Evolutionary conservation across 2,113 vertebrate genomes (phyloP).

Genomic region (Pelecanoides urinatrix): DNA sequence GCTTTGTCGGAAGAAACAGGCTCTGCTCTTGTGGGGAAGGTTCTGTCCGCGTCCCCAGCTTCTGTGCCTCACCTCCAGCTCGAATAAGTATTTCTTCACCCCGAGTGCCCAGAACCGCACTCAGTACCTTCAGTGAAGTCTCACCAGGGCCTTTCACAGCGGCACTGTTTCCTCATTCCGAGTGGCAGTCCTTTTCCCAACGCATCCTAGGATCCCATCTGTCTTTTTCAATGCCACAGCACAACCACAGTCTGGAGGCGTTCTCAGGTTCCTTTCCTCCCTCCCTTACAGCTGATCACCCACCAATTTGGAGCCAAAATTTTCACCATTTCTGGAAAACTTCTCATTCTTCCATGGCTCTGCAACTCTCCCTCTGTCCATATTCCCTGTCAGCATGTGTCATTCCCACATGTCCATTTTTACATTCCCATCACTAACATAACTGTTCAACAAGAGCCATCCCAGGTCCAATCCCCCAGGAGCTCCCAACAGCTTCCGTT

Average conservation of each 20-base stretch:
- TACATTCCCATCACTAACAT: not conserved
- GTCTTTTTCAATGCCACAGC: not conserved
- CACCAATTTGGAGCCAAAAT: not conserved
- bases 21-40: not conserved
- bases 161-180: not conserved
- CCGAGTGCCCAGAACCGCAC: not conserved
- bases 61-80: too few species aligned
- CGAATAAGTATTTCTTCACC: accelerated
- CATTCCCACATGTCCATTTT: not conserved
- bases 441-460: not conserved
- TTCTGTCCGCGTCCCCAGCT: not conserved
- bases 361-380: not conserved
- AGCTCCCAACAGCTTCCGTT: not conserved
- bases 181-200: not conserved
- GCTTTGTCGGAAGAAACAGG: accelerated
- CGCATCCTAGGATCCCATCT: not conserved
- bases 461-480: not conserved
- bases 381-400: not conserved
- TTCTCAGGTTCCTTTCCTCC: not conserved
- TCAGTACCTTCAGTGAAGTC: accelerated
- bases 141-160: not conserved
- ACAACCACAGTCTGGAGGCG: accelerated
- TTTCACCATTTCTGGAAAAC: not conserved
- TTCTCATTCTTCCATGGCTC: not conserved
- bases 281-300: not conserved